Evolutionary conservation across 1,140 invertebrate species (phyloP).

Genomic region (Aphis craccivora): DNA sequence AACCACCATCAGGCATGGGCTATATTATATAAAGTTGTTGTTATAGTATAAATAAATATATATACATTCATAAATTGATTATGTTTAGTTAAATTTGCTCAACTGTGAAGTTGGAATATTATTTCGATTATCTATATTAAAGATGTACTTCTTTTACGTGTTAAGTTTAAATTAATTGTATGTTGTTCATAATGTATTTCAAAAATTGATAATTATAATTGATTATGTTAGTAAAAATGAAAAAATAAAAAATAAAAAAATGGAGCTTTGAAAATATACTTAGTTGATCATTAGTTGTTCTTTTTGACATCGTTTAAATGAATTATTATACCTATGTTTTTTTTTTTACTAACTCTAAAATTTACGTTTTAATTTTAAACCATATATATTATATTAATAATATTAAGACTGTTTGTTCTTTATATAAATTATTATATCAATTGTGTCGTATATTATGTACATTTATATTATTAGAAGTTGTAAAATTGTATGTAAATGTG

Average conservation of each 20-base stretch:
- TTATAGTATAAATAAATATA: background rate
- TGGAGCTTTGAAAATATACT: conserved; percentile 8
- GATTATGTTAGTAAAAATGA: background rate
- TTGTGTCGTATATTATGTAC: conserved; percentile 30
- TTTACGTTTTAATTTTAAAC: conserved; percentile 42
- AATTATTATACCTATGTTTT: background rate
- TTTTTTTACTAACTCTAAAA: conserved; percentile 46
- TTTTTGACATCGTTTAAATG: conserved; percentile 9
- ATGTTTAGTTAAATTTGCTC: conserved; percentile 52
- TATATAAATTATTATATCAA: conserved; percentile 41
- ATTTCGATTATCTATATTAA: conserved; percentile 1
- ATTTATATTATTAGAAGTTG: conserved; percentile 42
- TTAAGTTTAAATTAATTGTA: conserved; percentile 35
- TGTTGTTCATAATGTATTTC: background rate
- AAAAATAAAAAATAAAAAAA: background rate
- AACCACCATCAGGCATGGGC: background rate
- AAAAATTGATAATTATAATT: no score
- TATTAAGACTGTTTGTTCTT: conserved; percentile 49
- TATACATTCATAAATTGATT: conserved; percentile 8
- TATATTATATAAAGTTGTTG: background rate
- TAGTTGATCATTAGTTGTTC: background rate
- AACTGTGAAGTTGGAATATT: conserved; percentile 40
- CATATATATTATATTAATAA: background rate
- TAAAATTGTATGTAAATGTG: conserved; percentile 36
- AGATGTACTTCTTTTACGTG: conserved; percentile 10